Evolutionary conservation across 2,888 invertebrate genomes (phyloP).

Genomic region (Phyto melanocephala): DNA sequence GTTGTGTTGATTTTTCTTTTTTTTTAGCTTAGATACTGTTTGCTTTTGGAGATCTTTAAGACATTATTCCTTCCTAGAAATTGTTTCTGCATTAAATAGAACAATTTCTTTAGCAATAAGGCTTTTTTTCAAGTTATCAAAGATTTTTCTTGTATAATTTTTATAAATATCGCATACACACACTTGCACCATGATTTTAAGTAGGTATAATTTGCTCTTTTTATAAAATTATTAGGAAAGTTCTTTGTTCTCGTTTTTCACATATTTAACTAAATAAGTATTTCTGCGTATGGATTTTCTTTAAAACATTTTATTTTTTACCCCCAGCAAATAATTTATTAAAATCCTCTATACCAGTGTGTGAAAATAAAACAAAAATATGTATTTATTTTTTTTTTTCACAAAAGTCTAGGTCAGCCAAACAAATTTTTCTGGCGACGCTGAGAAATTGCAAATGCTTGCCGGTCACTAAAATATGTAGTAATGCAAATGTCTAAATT

Average conservation of each 20-base stretch:
- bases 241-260: constrained; percentile 14
- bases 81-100: background rate
- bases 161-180: constrained; percentile 42
- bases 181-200: constrained; percentile 50
- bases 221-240: background rate
- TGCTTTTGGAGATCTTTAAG: background rate
- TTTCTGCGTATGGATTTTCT: background rate
- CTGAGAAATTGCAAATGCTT: background rate
- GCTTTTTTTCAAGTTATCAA: constrained; percentile 16
- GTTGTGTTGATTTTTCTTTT: background rate
- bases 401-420: background rate
- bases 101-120: background rate
- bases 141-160: constrained; percentile 29
- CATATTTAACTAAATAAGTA: background rate
- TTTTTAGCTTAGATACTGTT: background rate
- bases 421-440: background rate
- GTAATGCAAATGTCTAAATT: background rate
- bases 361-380: constrained; percentile 57
- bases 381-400: constrained; percentile 51
- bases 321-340: constrained; percentile 19
- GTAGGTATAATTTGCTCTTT: background rate
- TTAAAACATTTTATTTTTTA: background rate
- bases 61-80: background rate
- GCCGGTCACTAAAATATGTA: background rate
- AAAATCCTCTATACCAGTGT: constrained; percentile 34